Evolutionary conservation across 2,797 vertebrate species (phyloP).

Genomic region (Nyctalus aviator): DNA sequence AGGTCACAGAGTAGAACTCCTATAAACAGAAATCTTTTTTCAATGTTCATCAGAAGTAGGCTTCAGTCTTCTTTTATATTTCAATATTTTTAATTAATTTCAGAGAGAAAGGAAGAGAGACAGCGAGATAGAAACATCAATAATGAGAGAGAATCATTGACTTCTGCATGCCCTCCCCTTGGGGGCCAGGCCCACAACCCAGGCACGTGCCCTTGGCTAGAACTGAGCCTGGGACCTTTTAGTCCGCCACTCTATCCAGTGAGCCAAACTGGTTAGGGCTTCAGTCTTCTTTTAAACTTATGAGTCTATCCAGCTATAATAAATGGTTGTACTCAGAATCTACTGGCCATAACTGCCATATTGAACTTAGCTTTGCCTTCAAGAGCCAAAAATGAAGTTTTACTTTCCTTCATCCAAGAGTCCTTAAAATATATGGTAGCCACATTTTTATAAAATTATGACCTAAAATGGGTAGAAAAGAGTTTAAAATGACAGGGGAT

Average conservation of each 20-base stretch:
- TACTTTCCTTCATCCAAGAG: conserved; percentile 31
- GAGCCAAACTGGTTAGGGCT: not conserved
- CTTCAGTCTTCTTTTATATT: not conserved
- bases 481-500: not conserved
- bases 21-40: conserved; percentile 49
- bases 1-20: not conserved
- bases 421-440: conserved; percentile 20
- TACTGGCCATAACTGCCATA: not conserved
- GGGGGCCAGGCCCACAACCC: too few species aligned
- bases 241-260: too few species aligned
- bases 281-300: conserved; percentile 1
- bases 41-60: conserved; percentile 2
- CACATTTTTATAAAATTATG: conserved; percentile 18
- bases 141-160: too few species aligned
- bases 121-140: too few species aligned
- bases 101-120: too few species aligned
- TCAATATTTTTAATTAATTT: too few species aligned
- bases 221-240: too few species aligned
- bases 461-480: not conserved
- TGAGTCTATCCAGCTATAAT: not conserved
- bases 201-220: too few species aligned
- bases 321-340: conserved; percentile 1
- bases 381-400: not conserved
- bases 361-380: not conserved
- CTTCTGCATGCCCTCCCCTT: too few species aligned